Evolutionary conservation across 1,140 invertebrate genomes (phyloP).

Genomic region (Paraescarpia echinospica): DNA sequence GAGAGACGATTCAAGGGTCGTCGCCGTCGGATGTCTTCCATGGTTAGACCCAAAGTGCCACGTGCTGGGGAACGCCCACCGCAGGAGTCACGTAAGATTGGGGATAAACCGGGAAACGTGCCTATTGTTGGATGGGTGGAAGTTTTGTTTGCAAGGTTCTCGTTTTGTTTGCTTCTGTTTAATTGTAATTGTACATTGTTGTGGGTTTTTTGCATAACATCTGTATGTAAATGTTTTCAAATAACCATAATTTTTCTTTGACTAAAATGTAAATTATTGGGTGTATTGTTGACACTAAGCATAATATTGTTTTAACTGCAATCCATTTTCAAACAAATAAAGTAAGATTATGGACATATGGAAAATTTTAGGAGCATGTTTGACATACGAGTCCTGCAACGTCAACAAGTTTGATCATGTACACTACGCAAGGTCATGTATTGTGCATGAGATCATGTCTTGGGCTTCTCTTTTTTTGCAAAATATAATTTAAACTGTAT

Average conservation of each 20-base stretch:
- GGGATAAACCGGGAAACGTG: neutral
- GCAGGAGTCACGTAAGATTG: neutral
- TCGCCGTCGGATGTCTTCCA: neutral
- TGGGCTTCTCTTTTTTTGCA: neutral
- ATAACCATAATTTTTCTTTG: neutral
- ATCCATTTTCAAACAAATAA: neutral
- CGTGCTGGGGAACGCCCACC: neutral
- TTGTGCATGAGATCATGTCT: neutral
- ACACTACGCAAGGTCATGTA: neutral
- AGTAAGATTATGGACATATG: neutral
- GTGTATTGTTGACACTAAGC: neutral
- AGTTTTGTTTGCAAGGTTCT: too few relatives aligned
- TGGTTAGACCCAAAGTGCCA: neutral
- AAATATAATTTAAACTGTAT: too few relatives aligned
- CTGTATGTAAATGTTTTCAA: neutral
- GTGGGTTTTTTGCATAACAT: neutral
- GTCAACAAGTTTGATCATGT: too few relatives aligned
- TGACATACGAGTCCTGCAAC: too few relatives aligned
- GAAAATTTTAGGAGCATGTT: neutral
- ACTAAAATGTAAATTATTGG: neutral
- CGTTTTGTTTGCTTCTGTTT: neutral
- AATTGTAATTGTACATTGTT: neutral
- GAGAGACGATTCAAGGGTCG: slow-evolving; percentile 3
- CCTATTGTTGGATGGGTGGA: neutral
- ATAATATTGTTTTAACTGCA: neutral